Evolutionary conservation across 2,797 vertebrate species (phyloP).

Genomic region (Melopsittacus undulatus): DNA sequence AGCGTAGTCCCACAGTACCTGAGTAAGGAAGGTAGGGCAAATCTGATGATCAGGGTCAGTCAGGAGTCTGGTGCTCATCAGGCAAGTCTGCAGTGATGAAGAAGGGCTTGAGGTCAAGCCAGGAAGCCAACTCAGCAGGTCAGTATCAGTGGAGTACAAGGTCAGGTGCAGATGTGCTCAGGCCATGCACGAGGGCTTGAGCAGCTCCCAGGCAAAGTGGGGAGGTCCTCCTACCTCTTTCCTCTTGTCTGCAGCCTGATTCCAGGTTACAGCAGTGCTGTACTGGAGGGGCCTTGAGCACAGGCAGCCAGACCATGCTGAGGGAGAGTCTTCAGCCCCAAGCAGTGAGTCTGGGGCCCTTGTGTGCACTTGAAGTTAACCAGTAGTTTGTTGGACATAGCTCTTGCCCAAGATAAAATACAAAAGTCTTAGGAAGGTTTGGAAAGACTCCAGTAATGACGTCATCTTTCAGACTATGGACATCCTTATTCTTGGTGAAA

Average conservation of each 20-base stretch:
- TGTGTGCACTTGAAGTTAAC: rapidly evolving
- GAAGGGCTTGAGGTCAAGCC: neutral
- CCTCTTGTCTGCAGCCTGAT: neutral
- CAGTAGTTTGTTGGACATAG: neutral
- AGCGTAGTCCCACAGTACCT: neutral
- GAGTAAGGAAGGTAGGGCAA: neutral
- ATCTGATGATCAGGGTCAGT: neutral
- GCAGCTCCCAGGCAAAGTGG: neutral
- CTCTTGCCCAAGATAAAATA: neutral
- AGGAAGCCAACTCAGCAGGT: neutral
- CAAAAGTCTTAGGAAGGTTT: neutral
- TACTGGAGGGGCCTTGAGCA: neutral
- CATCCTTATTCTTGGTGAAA: neutral
- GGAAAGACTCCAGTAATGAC: neutral
- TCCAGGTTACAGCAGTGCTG: neutral
- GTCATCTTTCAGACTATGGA: neutral
- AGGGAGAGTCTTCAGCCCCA: neutral
- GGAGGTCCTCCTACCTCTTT: neutral
- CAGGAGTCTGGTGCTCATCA: neutral
- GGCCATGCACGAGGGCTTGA: neutral
- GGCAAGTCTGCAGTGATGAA: neutral
- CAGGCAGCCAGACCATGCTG: neutral
- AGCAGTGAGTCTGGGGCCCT: rapidly evolving
- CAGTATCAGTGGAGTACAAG: neutral
- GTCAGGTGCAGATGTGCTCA: neutral